Percentiles rank a stretch among this genome's conserved stretches.
Conservation (phyloP, 2,888 invertebrate species). For the Myopa tessellatipennis region DNA sequence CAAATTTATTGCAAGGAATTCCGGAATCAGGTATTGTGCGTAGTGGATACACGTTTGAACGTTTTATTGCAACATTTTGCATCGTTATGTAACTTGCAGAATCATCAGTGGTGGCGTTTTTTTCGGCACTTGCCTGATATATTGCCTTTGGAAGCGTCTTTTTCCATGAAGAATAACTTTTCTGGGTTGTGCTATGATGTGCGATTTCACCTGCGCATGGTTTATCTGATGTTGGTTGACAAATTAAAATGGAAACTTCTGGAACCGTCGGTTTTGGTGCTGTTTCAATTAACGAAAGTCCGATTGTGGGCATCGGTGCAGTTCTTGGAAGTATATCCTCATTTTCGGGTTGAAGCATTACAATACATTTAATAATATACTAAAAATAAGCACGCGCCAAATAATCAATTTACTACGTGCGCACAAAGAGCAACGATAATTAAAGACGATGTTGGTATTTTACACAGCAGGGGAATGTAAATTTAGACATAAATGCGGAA, state of each 20-base stretch:
- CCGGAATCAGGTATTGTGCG: slow-evolving; percentile 16
- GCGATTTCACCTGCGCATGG: neutral
- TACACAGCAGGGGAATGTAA: too few relatives aligned
- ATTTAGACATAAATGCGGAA: too few relatives aligned
- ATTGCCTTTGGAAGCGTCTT: slow-evolving; percentile 60
- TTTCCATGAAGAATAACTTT: slow-evolving; percentile 59
- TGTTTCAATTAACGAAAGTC: slow-evolving; percentile 47
- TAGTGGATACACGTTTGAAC: slow-evolving; percentile 49
- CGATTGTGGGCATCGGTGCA: slow-evolving; percentile 59
- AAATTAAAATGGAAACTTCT: slow-evolving; percentile 49
- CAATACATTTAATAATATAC: neutral
- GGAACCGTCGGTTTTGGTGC: slow-evolving; percentile 47
- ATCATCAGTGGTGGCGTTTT: neutral
- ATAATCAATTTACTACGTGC: too few relatives aligned
- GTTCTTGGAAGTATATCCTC: slow-evolving; percentile 63
- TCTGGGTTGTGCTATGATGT: slow-evolving; percentile 38
- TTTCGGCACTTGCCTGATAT: slow-evolving; percentile 51
- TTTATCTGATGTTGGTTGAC: slow-evolving; percentile 21
- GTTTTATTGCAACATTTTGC: slow-evolving; percentile 17
- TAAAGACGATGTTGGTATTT: too few relatives aligned
- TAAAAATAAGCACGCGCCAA: too few relatives aligned
- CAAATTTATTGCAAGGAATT: slow-evolving; percentile 26
- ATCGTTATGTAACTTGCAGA: neutral
- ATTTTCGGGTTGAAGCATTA: slow-evolving; percentile 62
- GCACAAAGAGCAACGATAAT: too few relatives aligned